Base-by-base conservation (phyloP, 2,888 invertebrate genomes). In the Cosmorhoe ocellata region DNA sequence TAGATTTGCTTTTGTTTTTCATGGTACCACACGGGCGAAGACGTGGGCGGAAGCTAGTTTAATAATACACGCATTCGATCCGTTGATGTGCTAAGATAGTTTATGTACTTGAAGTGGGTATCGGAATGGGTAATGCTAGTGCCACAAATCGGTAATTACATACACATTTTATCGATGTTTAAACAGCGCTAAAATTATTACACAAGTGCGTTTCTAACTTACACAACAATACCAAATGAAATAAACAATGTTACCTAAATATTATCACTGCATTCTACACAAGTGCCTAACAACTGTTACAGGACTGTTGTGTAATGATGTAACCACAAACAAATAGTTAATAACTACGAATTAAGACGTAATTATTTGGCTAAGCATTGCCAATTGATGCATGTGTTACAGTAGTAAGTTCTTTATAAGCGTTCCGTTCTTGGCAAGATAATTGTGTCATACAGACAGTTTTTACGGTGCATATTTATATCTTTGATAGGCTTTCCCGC, bases 191-290 rank as follows among this genome's bases (percentile, higher is more conserved):
- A 48, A 53, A 43, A 33, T 32, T 6, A 36, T 48, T 48, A 37
- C 44, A 31, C 44, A 41, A 51, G 32, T 31, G 34, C 28, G 31
- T 38, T 32, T 32, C 37, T 45, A 48, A 9, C 43, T 52, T 48
- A 39, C 47, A 48, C 42, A 46, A 46, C 28, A 37, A 39, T 40
- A 32, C 26, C 28, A 1, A 46, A 41, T 48, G 30, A 50, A 53
- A 57, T 42, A 24, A 24, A 44, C 33, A 37, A 43, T 46, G 38
- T 53, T 49, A 48, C 49, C 45, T 45, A 40, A 54, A 54, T 47
- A 43, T 48, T 52, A 49, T 44, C 43, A 44, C 39, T 48, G 26
- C 31, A 9, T 34, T 43, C 33, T 12, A n/a, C 36, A 36, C 30
- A 13, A 43, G 26, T 27, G n/a, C n/a, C n/a, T n/a, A 18, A 22